Conservation (phyloP, 2,888 invertebrate genomes). For the Pristionchus arcanus region DNA sequence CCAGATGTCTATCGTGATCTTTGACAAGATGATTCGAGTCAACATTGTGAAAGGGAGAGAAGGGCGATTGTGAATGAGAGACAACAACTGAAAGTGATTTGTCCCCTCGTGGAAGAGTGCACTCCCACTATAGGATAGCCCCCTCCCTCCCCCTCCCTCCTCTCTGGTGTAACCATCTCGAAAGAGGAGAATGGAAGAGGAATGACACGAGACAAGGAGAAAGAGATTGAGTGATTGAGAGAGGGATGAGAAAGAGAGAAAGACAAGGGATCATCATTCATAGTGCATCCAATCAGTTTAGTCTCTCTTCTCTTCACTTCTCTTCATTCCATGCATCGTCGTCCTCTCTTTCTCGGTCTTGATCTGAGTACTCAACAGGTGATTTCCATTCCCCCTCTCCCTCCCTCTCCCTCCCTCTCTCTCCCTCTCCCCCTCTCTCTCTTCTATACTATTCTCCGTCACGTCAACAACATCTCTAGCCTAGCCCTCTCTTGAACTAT, state of each 20-base stretch:
- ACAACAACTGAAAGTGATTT: neutral
- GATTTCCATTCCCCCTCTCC: neutral
- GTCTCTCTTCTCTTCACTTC: slow-evolving; percentile 39
- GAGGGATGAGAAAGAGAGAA: neutral
- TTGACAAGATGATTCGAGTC: neutral
- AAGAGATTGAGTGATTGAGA: neutral
- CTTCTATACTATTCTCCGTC: slow-evolving; percentile 1
- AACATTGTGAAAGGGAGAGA: slow-evolving; percentile 28
- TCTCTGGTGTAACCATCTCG: slow-evolving; percentile 13
- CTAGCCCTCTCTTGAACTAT: neutral
- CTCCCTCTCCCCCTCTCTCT: neutral
- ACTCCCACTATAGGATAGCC: neutral
- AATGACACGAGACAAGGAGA: neutral
- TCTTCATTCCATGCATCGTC: neutral
- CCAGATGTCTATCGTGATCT: neutral
- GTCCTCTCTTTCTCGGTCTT: slow-evolving; percentile 62
- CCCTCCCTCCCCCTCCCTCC: neutral
- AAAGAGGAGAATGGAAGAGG: neutral
- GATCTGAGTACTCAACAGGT: slow-evolving; percentile 72
- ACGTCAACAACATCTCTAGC: slow-evolving; percentile 34
- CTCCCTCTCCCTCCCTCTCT: neutral
- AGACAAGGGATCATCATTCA: neutral
- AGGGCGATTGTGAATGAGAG: neutral
- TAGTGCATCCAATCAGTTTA: slow-evolving; percentile 27
- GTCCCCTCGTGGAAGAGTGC: slow-evolving; percentile 28